Conservation (phyloP, 2,113 vertebrate species). For the Trochalopteron elliotii region DNA sequence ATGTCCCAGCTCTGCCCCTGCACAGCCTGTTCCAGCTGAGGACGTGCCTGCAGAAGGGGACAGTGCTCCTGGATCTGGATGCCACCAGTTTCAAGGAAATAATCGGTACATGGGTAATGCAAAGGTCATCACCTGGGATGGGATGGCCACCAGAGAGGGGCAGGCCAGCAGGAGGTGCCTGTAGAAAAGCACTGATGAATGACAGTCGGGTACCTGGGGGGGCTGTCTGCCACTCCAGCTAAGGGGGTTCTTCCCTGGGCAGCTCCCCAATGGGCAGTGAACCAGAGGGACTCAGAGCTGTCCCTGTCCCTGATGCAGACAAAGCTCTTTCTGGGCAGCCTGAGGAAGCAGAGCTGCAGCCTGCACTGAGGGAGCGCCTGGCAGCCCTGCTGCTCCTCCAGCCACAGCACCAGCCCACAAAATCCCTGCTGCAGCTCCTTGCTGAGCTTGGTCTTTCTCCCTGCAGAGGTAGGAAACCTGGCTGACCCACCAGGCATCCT, state of each 20-base stretch:
- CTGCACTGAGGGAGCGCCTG: conserved; percentile 59
- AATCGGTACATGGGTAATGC: conserved; percentile 42
- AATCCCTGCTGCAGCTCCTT: neutral
- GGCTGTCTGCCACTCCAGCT: neutral
- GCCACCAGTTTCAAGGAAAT: conserved; percentile 73
- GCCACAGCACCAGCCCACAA: conserved; percentile 66
- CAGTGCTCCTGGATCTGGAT: conserved; percentile 61
- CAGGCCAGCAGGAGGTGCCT: neutral
- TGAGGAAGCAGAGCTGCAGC: conserved; percentile 25
- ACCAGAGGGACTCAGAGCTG: neutral
- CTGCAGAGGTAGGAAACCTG: conserved; percentile 47
- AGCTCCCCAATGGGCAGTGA: neutral
- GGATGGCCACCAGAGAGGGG: neutral
- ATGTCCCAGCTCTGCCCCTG: conserved; percentile 68
- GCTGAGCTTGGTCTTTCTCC: neutral
- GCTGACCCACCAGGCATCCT: neutral
- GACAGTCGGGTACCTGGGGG: neutral
- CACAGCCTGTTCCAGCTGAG: conserved; percentile 74
- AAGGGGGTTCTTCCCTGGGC: neutral
- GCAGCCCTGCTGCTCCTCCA: conserved; percentile 67
- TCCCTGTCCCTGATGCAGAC: conserved; percentile 55
- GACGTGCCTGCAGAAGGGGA: conserved; percentile 21
- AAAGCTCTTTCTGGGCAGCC: neutral
- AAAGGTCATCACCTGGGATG: neutral
- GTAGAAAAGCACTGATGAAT: neutral